Conservation (phyloP, 1,140 invertebrate species). For the Leptinotarsa defecta region DNA sequence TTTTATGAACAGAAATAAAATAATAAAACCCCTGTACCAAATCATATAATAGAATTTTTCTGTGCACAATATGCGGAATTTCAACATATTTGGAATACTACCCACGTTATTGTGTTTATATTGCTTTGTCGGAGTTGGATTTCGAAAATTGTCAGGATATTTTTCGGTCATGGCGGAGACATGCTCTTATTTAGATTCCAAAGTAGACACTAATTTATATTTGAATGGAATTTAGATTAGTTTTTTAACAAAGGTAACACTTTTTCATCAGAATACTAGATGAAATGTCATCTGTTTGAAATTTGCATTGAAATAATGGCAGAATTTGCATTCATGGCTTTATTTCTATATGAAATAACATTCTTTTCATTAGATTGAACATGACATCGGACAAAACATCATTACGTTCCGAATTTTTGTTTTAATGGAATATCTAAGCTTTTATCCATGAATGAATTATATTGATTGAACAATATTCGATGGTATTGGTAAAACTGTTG, state of each 20-base stretch:
- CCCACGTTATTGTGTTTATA: not conserved
- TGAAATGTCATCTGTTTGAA: not conserved
- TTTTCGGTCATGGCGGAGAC: not conserved
- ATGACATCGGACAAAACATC: not conserved
- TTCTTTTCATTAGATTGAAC: not conserved
- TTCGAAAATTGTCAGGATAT: slow-evolving; percentile 1
- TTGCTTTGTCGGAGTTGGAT: not conserved
- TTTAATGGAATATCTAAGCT: not conserved
- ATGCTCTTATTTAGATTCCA: not conserved
- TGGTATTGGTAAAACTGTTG: too few species aligned
- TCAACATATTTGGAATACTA: not conserved
- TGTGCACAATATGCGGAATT: slow-evolving; percentile 1
- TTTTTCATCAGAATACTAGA: not conserved
- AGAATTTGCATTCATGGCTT: not conserved
- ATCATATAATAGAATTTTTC: slow-evolving; percentile 9
- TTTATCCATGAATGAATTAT: not conserved
- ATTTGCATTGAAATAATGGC: not conserved
- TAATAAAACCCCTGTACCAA: slow-evolving; percentile 3
- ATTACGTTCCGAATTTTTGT: not conserved
- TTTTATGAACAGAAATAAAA: slow-evolving; percentile 5
- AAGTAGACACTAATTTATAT: not conserved
- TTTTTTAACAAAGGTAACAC: not conserved
- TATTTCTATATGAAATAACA: not conserved
- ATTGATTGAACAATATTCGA: not conserved
- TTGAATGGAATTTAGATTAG: not conserved